Evolutionary conservation across 2,797 vertebrate species (phyloP), one percentile per base, ranked within the genome.

Genomic region (Potorous gilbertii): DNA sequence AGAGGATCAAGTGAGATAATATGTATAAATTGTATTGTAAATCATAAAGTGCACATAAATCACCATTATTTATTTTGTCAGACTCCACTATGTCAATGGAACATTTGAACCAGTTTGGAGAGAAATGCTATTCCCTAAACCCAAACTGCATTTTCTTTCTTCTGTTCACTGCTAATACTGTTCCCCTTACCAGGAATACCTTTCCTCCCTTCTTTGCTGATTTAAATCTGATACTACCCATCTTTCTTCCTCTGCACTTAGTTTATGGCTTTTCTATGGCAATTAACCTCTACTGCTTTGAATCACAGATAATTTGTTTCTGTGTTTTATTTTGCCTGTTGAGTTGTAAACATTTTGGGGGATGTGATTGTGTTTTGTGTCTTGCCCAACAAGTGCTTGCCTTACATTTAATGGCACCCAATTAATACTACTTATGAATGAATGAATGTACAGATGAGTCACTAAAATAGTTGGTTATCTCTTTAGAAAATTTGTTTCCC

Each of bases 401-500:
- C 92, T 74, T 90, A 91, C 29, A 11, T 91, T 87, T 66, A 62
- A 40, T 0, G 10, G 90, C 56, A 66, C 66, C 95, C 94, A 90
- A 62, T 55, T 96, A 97, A 94, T 93, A 94, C 93, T 92, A 96
- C 95, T 55, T 87, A 55, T 87, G 95, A 94, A 93, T n/a, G n/a
- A n/a, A n/a, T 87, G 95, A 94, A 94, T 92, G 62, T 13, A 66
- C 18, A 81, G 40, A 46, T 56, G 94, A 40, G 54, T 81, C 93
- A 94, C 29, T 21, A 46, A 91, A 54, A 52, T 91, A 81, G 92
- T 34, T 29, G 90, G 56, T 97, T 93, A 94, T 91, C 62, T 95
- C 54, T 74, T 50, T 74, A 94, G 90, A 54, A 74, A 95, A 96
- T 81, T 81, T 81, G 21, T 46, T 40, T 81, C n/a, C 13, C 66